Evolutionary conservation across 2,797 vertebrate species (phyloP), one percentile per base, ranked within the genome.

Genomic region (Takifugu ocellatus): DNA sequence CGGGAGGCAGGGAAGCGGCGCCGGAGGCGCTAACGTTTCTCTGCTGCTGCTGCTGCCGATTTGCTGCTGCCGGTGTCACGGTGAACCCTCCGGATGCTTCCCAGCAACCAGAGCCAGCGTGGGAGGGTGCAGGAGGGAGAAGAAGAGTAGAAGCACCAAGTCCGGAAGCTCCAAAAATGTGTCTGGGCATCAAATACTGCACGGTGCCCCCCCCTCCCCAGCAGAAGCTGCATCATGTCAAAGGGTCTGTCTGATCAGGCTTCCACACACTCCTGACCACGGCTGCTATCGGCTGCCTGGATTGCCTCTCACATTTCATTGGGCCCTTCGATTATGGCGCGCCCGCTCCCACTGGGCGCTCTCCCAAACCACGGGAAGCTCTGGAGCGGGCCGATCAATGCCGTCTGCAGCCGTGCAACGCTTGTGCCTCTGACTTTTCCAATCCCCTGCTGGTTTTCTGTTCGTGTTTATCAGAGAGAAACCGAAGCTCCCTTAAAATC

Each of bases 261-360:
- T 25, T 5, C 49, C 49, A 51, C 58, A 67, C 62, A 51, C 24
- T 55, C 25, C 33, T 15, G 54, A 26, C 47, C 49, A 45, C 64
- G 26, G 15, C 68, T 64, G 51, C 72, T 71, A 81, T 72, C 68
- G 78, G 68, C 59, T 77, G 42, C 59, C 59, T 68, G 83, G 82
- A 87, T 87, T 81, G 79, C 81, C 70, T 84, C 77, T 87, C 82
- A 78, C 69, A 87, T 88, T 84, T 83, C 76, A 80, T 84, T 84
- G 81, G 76, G 68, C 45, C 29, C 53, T 78, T 85, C 72, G 68
- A 83, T 84, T 83, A 81, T 67, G 72, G 1, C 47, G 49, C 52
- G 66, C 65, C 62, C 16, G 64, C 68, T 62, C 66, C 51, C 49
- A 49, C 57, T 47, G 29, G 72, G 50, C 54, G 43, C 61, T 46